A percentile compares a stretch with the other conserved stretches of the same genome.
Evolutionary conservation across 2,797 vertebrate genomes (phyloP).

Genomic region (Crenuchus spilurus): DNA sequence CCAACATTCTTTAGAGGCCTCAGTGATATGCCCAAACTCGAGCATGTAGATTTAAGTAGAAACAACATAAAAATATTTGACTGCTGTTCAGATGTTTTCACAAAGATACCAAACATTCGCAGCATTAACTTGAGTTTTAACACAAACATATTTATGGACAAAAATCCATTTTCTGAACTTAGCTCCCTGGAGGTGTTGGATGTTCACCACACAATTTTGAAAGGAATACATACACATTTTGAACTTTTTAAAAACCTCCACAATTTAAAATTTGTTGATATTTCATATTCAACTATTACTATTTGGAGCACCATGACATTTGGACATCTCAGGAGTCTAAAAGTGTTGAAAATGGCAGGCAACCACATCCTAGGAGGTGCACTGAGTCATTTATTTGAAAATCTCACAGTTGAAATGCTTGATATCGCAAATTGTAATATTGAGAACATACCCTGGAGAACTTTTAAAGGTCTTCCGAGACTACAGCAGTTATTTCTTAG

Average conservation of each 20-base stretch:
- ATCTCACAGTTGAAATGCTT: conserved; percentile 54
- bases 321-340: conserved; percentile 22
- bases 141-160: conserved; percentile 54
- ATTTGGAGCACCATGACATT: conserved; percentile 25
- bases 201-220: conserved; percentile 29
- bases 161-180: conserved; percentile 52
- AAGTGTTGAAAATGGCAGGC: conserved; percentile 54
- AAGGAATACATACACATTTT: background rate
- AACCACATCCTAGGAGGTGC: background rate
- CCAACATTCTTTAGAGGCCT: background rate
- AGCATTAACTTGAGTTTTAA: conserved; percentile 79
- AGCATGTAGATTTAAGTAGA: conserved; percentile 71
- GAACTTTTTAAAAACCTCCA: conserved; percentile 23
- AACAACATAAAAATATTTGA: conserved; percentile 60
- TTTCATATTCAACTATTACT: conserved; percentile 40
- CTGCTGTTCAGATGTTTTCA: conserved; percentile 55
- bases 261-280: conserved; percentile 39
- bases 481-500: conserved; percentile 42
- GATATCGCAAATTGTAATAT: conserved; percentile 74
- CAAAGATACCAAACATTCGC: conserved; percentile 57
- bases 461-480: conserved; percentile 23
- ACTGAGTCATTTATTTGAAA: conserved; percentile 27
- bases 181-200: conserved; percentile 39
- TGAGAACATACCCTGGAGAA: conserved; percentile 33
- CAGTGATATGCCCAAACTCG: conserved; percentile 56